Conservation (phyloP, 2,797 vertebrate species). For the Channa striata region DNA sequence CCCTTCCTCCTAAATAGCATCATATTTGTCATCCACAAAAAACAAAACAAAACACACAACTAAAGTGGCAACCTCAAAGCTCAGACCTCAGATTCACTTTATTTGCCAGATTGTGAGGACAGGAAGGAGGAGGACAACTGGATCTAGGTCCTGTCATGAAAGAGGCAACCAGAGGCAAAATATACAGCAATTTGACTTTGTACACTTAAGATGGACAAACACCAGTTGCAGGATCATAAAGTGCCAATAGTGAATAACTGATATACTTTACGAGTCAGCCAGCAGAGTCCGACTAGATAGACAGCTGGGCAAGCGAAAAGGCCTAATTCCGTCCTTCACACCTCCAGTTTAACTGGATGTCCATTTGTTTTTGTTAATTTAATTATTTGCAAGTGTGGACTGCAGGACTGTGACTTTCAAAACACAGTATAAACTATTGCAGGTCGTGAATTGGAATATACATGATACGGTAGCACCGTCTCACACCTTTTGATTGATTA, state of each 20-base stretch:
- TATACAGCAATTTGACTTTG: background rate
- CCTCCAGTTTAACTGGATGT: constrained; percentile 7
- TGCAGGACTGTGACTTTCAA: too few species aligned
- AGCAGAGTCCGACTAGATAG: too few species aligned
- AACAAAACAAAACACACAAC: background rate
- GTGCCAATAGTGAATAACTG: background rate
- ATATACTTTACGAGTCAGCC: background rate
- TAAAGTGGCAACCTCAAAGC: background rate
- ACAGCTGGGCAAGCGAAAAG: too few species aligned
- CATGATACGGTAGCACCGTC: background rate
- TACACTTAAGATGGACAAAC: background rate
- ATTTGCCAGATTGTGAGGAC: too few species aligned
- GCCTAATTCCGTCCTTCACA: too few species aligned
- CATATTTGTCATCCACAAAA: background rate
- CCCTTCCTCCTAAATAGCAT: background rate
- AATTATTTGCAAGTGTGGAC: constrained; percentile 12
- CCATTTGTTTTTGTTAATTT: background rate
- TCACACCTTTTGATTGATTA: too few species aligned
- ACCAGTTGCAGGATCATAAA: background rate
- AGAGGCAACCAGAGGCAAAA: background rate
- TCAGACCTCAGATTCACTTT: background rate
- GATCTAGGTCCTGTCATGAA: too few species aligned
- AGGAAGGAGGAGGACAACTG: too few species aligned
- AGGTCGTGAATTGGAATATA: too few species aligned
- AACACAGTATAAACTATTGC: too few species aligned